Conservation (phyloP, 1,140 invertebrate species). For the Cepaea nemoralis region DNA sequence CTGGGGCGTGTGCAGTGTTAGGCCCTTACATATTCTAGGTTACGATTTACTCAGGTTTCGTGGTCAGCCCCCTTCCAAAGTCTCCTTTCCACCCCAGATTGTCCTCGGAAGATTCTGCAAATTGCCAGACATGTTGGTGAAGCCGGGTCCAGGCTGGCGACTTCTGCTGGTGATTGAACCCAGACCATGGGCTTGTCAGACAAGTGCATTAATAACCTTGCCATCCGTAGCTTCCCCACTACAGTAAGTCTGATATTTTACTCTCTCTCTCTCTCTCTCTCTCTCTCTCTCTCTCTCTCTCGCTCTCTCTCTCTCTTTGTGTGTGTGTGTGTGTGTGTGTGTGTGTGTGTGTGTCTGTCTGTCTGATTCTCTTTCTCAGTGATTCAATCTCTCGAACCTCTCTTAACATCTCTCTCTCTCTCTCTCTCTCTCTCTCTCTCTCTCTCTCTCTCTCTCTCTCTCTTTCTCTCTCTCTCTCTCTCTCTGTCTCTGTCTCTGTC, state of each 20-base stretch:
- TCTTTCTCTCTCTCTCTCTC: neutral
- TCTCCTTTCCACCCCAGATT: no score
- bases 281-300: neutral
- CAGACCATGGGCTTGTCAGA: neutral
- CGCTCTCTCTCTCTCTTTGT: neutral
- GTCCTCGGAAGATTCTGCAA: neutral
- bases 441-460: constrained; percentile 1
- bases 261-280: neutral
- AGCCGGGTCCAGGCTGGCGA: no score
- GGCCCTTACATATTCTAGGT: no score
- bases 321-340: neutral
- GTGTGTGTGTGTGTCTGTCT: neutral
- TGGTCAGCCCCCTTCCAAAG: no score
- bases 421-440: constrained; percentile 11
- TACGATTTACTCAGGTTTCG: no score
- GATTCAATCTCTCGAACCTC: neutral
- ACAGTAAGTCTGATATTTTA: neutral
- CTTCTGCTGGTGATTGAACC: neutral
- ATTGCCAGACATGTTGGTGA: neutral
- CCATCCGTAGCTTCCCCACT: neutral
- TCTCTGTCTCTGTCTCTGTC: neutral
- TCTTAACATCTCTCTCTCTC: neutral
- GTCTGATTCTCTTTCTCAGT: neutral
- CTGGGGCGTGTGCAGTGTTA: no score
- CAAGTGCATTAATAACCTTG: neutral